Base-by-base conservation (phyloP, 1,140 invertebrate genomes). In the Lordiphosa clarofinis region DNA sequence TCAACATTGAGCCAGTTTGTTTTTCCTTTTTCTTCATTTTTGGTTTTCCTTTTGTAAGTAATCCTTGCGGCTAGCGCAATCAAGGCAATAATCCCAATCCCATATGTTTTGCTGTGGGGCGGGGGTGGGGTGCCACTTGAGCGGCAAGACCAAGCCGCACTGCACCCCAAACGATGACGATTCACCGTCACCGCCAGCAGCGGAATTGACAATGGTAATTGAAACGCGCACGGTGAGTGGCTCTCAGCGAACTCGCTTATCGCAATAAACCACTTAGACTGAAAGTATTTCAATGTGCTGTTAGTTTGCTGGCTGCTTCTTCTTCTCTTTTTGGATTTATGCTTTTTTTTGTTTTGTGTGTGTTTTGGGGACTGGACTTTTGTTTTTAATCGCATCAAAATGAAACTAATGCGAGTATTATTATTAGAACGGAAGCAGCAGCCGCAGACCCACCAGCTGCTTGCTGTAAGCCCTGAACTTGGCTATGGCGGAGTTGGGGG, bases 391-490 rank as follows among this genome's bases (percentile, higher is more conserved):
- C 74, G 70, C 69, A 69, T 79, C 60, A 73, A 73, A 64, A 79
- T 54, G 74, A 79, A 76, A 79, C 74, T 70, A 79, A 79, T 79
- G 74, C 74, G 74, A 64, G 74, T 69, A 66, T 79, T 79, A 79
- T 79, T 79, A 73, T 79, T 73, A 68, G 60, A 79, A 79, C 65
- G 65, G 60, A 69, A 78, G 68, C 69, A 54, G 67, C 11, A 48
- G 46, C 55, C 50, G 13, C 36, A 36, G 28, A 28, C 2, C 42
- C 36, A 21, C 50, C 52, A 46, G 42, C 15, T 15, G 15, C 15
- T 15, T 54, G 56, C 13, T 24, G 28, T 43, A 50, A 54, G 56
- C 42, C 44, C 33, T 53, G 38, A 38, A 40, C 47, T 38, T 40
- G 43, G 31, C 12, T 10, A 33, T 21, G 12, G 24, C 15, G 35